Evolutionary conservation across 2,888 invertebrate species (phyloP).

Genomic region (Uropetala carovei): DNA sequence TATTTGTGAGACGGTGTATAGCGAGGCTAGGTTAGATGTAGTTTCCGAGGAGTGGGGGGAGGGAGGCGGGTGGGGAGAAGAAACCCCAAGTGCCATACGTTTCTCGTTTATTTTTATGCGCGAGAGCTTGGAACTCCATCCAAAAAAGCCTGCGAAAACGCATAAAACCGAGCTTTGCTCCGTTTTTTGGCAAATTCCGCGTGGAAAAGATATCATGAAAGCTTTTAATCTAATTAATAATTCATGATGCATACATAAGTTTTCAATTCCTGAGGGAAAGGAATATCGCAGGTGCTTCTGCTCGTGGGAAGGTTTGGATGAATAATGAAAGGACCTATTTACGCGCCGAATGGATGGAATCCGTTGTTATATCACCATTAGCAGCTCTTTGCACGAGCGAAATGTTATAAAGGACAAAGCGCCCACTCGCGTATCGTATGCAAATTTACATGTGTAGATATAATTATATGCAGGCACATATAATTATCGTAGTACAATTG

Average conservation of each 20-base stretch:
- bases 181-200: background rate
- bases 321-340: slow-evolving; percentile 5
- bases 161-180: background rate
- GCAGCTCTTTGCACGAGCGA: background rate
- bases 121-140: too few relatives aligned
- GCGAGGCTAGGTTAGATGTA: too few relatives aligned
- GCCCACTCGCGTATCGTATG: too few relatives aligned
- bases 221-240: slow-evolving; percentile 46
- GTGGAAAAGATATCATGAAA: background rate
- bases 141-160: background rate
- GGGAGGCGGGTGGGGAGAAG: too few relatives aligned
- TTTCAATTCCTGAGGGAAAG: background rate
- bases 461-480: too few relatives aligned
- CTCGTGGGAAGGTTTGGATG: background rate
- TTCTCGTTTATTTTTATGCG: too few relatives aligned
- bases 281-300: slow-evolving; percentile 20
- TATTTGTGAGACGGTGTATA: too few relatives aligned
- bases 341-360: background rate
- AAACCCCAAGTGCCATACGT: too few relatives aligned
- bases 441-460: too few relatives aligned
- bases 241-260: slow-evolving; percentile 1
- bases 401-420: too few relatives aligned
- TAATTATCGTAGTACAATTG: too few relatives aligned
- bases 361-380: background rate
- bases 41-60: too few relatives aligned